Base-by-base conservation (phyloP, 64 coral and sea anemone genomes). In the Pocillopora damicornis region DNA sequence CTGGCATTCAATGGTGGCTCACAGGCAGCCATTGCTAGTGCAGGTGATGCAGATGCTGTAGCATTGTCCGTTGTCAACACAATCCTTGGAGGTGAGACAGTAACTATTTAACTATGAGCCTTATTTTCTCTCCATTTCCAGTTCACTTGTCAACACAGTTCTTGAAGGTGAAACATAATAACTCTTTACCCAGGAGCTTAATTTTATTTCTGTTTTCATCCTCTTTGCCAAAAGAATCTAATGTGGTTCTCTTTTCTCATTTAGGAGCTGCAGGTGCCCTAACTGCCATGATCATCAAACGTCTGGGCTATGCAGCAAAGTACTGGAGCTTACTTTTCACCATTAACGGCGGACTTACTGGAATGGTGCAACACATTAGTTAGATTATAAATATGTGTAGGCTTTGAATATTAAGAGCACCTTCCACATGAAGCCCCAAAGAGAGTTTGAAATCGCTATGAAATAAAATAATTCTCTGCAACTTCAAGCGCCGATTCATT, bases 1-100 rank as follows among this genome's bases (percentile, higher is more conserved):
- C 71, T 98, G 57, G 92, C 92, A 9, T 98, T 98, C 65, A 98
- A 98, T 89, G 95, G 95, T 9, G 95, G 95, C 11, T 98, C 95
- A 8, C 92, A 98, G 80, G 92, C 86, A 56, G 37, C 57, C 22
- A 98, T 98, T 72, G 72, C 95, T 34, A 14, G 10, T 30, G 10
- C 61, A 34, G 89, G 89, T 20, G 95, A 98, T 68, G 92, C 88
- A 25, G 86, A 91, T 15, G 18, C 42, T 4, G 95, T 94, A 0
- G 92, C 95, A 11, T 30, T 91, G 20, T 92, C 95, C 13, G 89
- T 98, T 58, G 95, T 98, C 13, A 98, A 98, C 76, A 98, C 95
- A 4, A 59, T 98, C 62, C 35, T 98, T 26, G 81, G 92, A 81
- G 95, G 95, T 98, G 59, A 11, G 18, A 71, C 25, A 25, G 1